Base-by-base conservation (phyloP, 1,140 invertebrate species). In the Muscidifurax raptorellus region DNA sequence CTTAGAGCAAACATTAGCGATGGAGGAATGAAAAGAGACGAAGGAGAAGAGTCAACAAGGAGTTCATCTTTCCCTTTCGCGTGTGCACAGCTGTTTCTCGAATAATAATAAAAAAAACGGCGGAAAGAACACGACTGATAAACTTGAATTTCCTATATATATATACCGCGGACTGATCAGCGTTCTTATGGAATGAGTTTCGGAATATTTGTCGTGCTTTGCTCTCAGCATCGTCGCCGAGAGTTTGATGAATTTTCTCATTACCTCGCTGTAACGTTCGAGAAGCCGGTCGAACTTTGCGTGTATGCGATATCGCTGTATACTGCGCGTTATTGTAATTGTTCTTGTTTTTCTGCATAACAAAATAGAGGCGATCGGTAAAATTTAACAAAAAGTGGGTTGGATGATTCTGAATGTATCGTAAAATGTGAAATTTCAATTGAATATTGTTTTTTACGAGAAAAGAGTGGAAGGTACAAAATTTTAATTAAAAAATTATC, bases 401-500 rank as follows among this genome's bases (percentile, higher is more conserved):
- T n/a, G n/a, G n/a, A n/a, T n/a, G n/a, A n/a, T n/a, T n/a, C n/a
- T 10, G 36, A 10, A 40, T 0, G 7, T 9, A 40, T 6, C 36
- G 36, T 40, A 1, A 0, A 40, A 40, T 40, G 7, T 40, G 36
- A 40, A 40, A 40, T 40, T 40, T 9, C 9, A 10, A 40, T 74
- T 52, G 22, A 59, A 64, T 30, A 25, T 64, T 66, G 40, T 2
- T 44, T 67, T 76, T 64, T 27, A n/a, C 1, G n/a, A 22, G 9
- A 28, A 74, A 74, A 64, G 22, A 12, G 25, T n/a, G 22, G 4
- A n/a, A 30, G 10, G 10, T 22, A 18, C n/a, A n/a, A 22, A 13
- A 22, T 72, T 84, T 80, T 84, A 84, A 84, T 84, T 84, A 80
- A 84, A 84, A 64, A 79, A 32, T 84, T 74, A 72, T 25, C 30